These are phyloP conservation scores for Lophotis ruficrista DNA, from an alignment of 2,113 vertebrate species.

Conservation along the genomic window DNA sequence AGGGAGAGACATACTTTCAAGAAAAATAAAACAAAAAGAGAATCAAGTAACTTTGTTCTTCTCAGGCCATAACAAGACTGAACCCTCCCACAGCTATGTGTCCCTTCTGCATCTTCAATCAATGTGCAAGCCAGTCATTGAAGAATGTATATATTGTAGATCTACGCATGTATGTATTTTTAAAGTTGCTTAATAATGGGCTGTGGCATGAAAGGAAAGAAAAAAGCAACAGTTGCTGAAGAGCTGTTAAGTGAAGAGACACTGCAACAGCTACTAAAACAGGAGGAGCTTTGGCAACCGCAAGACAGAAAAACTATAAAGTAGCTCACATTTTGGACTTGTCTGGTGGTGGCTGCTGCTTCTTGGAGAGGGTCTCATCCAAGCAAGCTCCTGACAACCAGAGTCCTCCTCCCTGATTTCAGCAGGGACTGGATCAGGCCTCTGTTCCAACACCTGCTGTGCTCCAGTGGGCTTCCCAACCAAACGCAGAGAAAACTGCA, in stretches of 20 bases:
- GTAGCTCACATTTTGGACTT: background rate
- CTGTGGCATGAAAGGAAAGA: constrained; percentile 25
- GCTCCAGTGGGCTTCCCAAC: accelerated
- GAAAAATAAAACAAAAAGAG: constrained; percentile 1
- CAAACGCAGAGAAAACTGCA: background rate
- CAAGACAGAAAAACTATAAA: background rate
- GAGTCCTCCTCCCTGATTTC: background rate
- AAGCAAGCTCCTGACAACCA: background rate
- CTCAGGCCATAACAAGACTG: background rate
- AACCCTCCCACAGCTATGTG: background rate
- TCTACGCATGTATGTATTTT: background rate
- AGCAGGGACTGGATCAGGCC: background rate
- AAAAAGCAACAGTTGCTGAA: constrained; percentile 29
- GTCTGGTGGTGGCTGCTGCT: background rate
- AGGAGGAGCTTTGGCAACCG: background rate
- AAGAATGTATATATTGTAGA: background rate
- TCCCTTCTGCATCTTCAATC: background rate
- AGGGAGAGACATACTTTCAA: background rate
- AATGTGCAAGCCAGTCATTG: background rate
- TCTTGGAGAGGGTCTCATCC: background rate
- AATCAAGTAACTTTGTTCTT: background rate
- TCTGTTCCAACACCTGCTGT: background rate
- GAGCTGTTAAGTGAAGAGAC: constrained; percentile 1
- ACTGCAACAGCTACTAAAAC: background rate
- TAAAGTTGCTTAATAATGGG: constrained; percentile 47